phyloP scores from a whole-genome alignment of 2,797 vertebrate genomes.

The Lacerta viridis region DNA sequence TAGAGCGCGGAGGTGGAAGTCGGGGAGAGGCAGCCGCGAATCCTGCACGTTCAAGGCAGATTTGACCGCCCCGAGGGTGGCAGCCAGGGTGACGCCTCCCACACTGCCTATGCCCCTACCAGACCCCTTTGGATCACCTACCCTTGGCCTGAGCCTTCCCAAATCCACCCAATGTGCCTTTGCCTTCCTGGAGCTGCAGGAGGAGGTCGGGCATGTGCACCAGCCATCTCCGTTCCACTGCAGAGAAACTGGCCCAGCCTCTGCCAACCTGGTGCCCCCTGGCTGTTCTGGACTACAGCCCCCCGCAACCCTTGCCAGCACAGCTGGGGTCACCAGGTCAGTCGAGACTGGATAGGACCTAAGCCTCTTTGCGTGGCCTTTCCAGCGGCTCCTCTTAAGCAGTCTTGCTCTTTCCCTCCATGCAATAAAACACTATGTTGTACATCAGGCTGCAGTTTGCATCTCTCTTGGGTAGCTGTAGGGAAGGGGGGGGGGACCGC shows the following conservation, averaged over 20 bases:
- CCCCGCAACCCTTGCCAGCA: too few species aligned
- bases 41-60: too few species aligned
- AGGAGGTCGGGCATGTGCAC: too few species aligned
- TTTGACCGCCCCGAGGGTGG: too few species aligned
- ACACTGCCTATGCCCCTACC: neutral
- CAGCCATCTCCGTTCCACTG: neutral
- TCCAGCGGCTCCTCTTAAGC: neutral
- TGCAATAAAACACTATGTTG: neutral
- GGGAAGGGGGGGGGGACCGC: neutral
- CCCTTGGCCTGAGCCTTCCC: neutral
- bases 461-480: neutral
- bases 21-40: fast-evolving
- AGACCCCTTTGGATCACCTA: neutral
- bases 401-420: neutral
- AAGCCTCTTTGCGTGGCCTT: neutral
- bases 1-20: slow-evolving; percentile 53
- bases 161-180: neutral
- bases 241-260: neutral
- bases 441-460: neutral
- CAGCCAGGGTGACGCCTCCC: neutral
- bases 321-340: too few species aligned
- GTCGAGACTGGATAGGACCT: neutral
- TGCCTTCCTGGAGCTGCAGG: neutral
- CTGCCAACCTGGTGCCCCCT: neutral
- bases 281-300: too few species aligned